Evolutionary conservation across 92 coral and sea anemone species (phyloP), one percentile per base, ranked within the genome.

Genomic region (Ricordea florida): DNA sequence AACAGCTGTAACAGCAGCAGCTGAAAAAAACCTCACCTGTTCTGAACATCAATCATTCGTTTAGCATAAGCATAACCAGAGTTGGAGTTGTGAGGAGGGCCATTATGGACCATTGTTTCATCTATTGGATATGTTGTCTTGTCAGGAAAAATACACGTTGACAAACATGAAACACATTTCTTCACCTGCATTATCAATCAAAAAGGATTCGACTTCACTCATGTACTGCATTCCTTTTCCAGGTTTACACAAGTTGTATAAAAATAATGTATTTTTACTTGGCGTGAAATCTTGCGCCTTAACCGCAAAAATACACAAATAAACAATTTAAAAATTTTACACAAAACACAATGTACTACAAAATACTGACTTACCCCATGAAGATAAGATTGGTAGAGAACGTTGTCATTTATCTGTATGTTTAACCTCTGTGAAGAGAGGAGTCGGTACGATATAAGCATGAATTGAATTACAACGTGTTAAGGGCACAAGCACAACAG

Each of bases 71-170:
- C 79, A 75, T 92, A 96, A 8, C 99, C 99, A 83, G 92, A 96
- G 82, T 96, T 96, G 6, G 99, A 96, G 42, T 69, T 66, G 58
- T 96, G 99, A 1, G 99, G 99, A 2, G 99, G 97, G 2, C 99
- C 99, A 79, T 96, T 92, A 58, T 96, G 99, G 5, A 96, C 90
- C 99, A 96, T 96, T 31, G 97, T 92, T 57, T 96, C 99, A 59
- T 96, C 99, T 20, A 96, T 96, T 8, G 99, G 99, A 69, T 96
- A 91, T 2, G 97, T 96, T 23, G 99, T 96, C 90, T 96, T 96
- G 91, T 96, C 97, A 29, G 99, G 99, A 62, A 96, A 96, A 53
- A 96, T 92, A 72, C 99, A 96, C 0, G 99, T 96, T 13, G 99
- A 96, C 42, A 96, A 55, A 50, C 99, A 96, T 3, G 99, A 96